Conservation (phyloP, 2,113 vertebrate genomes). For the Ascaphus truei region DNA sequence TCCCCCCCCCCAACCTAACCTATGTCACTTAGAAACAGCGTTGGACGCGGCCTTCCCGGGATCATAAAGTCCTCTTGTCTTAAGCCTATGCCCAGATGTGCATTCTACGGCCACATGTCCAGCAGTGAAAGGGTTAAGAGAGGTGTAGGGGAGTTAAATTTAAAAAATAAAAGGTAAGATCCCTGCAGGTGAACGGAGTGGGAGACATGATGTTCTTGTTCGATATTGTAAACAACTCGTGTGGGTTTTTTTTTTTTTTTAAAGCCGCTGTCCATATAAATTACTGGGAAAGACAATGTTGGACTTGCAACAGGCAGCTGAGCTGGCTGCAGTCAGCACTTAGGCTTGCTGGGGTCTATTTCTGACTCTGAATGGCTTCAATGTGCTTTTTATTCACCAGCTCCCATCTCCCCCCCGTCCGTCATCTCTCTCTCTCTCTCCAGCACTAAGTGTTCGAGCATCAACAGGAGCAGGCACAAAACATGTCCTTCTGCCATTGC, state of each 20-base stretch:
- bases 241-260: constrained; percentile 59
- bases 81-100: no score
- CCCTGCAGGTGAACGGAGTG: constrained; percentile 49
- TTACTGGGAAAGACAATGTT: constrained; percentile 32
- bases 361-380: neutral
- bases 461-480: constrained; percentile 11
- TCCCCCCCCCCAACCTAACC: no score
- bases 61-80: no score
- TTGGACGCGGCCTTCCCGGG: no score
- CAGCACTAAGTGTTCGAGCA: neutral
- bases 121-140: no score
- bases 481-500: neutral
- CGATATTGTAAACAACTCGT: constrained; percentile 56
- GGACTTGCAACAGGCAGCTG: constrained; percentile 49
- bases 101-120: no score
- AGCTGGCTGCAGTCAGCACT: constrained; percentile 41
- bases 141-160: no score
- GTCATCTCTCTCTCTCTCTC: accelerated
- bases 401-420: constrained; percentile 28
- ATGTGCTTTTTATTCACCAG: constrained; percentile 27
- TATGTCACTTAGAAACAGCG: no score
- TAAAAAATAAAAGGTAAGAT: no score
- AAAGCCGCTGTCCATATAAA: constrained; percentile 54
- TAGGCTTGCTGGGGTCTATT: constrained; percentile 13
- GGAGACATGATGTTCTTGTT: constrained; percentile 57